Base-by-base conservation (phyloP, 1,140 invertebrate genomes). In the Anadara kagoshimensis region DNA sequence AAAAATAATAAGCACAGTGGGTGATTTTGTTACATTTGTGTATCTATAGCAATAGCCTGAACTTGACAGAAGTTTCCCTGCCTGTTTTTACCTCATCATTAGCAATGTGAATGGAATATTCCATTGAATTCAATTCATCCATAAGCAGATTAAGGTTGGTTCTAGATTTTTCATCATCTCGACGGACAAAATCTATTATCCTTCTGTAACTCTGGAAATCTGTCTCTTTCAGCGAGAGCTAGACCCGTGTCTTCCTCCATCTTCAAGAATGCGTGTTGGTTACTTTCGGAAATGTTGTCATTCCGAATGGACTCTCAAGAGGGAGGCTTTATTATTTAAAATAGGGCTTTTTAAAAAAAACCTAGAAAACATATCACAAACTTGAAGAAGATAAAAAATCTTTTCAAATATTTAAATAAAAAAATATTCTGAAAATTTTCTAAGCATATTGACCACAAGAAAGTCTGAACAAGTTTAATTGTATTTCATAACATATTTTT, bases 61-160 rank as follows among this genome's bases (percentile, higher is more conserved):
- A 36, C 29, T 36, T 3, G 2, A 36, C 2, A 36, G 7, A 36
- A 36, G 29, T 7, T n/a, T n/a, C n/a, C n/a, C 7, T 36, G 29
- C 2, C 2, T 71, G 10, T 56, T 8, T 53, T 51, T 73, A 78
- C 73, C 59, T 78, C 74, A 56, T 79, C 77, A 36, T 44, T 61
- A 16, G 75, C 78, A 62, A 76, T 72, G 62, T 78, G 72, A 18
- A 54, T 36, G 5, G 70, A 76, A 76, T 85, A 84, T 67, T 86
- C 83, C 57, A 85, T 76, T 14, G 86, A 81, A 72, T 83, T 85
- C 12, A 87, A 64, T 62, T 88, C 81, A 67, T 88, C 86, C 26
- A 88, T 59, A 18, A 87, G 65, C 44, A 84, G 54, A 71, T 86
- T 86, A 0, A 87, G 51, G 58, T 83, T 82, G 11, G 75, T 82